Base-by-base conservation (phyloP, 2,797 vertebrate species). In the Pipistrellus pygmaeus region DNA sequence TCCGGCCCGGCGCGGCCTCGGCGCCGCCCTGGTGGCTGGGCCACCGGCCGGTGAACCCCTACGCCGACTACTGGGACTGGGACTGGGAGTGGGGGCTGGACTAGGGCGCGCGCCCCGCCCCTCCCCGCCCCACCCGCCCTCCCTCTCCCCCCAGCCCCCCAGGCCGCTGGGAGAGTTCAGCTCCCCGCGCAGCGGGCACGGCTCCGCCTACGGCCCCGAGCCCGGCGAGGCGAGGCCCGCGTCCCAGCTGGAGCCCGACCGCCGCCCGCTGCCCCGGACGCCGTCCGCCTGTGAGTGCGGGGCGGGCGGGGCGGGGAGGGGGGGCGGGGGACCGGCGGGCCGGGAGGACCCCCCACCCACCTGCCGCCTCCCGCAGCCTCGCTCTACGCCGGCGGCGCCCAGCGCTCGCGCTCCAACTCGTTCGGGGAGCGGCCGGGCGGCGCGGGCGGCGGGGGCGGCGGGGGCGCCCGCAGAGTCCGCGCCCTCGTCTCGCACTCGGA, bases 401-500 rank as follows among this genome's bases (percentile, higher is more conserved):
- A 62, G 18, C 98, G 97, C 8, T 98, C 98, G 6, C 98, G 99
- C 66, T 99, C 99, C 2, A 98, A 98, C 94, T 99, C 99, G 11
- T 99, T 99, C 0, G 99, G 99, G 0, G 99, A 99, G 96, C 97
- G 95, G 62, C 90, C 94, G 0, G 8, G 98, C 97, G n/a, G 10
- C 17, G 55, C 55, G 38, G 38, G 89, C 51, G 78, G 69, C 6
- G 86, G 97, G 0, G 8, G 98, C 97, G n/a, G 10, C 17, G 55
- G 35, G 38, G 38, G 93, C 0, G 8, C 98, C 98, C 69, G 96
- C 98, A 93, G 98, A 41, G 99, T 99, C 96, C 99, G 98, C 78
- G 99, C 99, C 6, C 98, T 99, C 0, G 99, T 99, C 51, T 97
- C 99, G 46, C 99, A 99, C 64, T 98, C 98, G 0, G 97, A 99